Conservation (phyloP, 2,113 vertebrate species). For the Microcebus lehilahytsara region DNA sequence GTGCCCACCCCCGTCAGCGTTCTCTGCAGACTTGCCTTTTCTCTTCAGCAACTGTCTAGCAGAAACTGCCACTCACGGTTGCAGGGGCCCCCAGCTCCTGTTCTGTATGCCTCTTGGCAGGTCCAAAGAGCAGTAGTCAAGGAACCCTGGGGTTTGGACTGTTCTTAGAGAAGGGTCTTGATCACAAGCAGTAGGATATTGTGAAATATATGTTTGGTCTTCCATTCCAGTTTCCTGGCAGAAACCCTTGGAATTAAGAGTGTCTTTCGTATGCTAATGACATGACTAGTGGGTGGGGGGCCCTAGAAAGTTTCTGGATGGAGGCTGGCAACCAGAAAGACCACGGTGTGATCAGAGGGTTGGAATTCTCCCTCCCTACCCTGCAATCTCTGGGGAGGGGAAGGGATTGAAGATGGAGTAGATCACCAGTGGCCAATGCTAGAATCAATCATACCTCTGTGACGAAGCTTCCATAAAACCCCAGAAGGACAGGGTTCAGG, state of each 20-base stretch:
- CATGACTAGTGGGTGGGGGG: background rate
- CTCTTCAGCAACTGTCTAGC: background rate
- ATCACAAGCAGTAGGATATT: background rate
- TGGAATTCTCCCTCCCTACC: background rate
- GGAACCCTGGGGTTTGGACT: background rate
- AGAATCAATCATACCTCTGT: background rate
- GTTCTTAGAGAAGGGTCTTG: background rate
- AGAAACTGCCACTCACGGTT: background rate
- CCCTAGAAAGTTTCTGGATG: background rate
- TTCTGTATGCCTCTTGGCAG: fast-evolving
- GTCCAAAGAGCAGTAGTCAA: background rate
- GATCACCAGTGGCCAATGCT: background rate
- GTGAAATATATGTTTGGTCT: background rate
- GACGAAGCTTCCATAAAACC: background rate
- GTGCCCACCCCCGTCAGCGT: background rate
- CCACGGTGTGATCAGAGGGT: background rate
- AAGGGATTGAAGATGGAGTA: background rate
- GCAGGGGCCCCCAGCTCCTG: background rate
- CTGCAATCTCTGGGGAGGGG: background rate
- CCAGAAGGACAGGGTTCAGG: background rate
- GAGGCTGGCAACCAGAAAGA: background rate
- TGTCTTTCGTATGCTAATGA: background rate
- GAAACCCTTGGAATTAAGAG: background rate
- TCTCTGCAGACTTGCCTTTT: background rate
- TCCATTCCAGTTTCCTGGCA: background rate